These are phyloP conservation scores for Stramonita haemastoma DNA, from an alignment of 2,888 invertebrate species.

Conservation along the genomic window DNA sequence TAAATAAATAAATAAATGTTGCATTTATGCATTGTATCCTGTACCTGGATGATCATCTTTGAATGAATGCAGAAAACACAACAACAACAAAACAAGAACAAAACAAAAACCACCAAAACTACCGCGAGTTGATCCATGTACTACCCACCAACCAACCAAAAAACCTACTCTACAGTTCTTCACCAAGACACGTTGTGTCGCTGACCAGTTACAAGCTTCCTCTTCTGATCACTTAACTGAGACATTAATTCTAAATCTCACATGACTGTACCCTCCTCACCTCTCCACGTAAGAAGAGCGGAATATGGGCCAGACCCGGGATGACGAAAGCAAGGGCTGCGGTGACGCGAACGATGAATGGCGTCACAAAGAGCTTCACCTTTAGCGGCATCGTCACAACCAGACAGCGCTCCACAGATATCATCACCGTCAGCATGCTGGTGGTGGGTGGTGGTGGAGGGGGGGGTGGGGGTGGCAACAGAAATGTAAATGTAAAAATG, in stretches of 20 bases:
- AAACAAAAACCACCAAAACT: too few species aligned
- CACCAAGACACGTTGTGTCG: too few species aligned
- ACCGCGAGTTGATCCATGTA: too few species aligned
- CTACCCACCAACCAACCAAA: too few species aligned
- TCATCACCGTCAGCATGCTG: slow-evolving; percentile 32
- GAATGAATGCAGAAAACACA: too few species aligned
- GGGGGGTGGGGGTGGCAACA: too few species aligned
- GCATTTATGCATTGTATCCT: too few species aligned
- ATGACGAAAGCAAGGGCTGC: slow-evolving; percentile 25
- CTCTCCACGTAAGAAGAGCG: slow-evolving; percentile 25
- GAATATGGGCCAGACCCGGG: slow-evolving; percentile 7
- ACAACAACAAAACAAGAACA: too few species aligned
- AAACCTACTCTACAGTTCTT: too few species aligned
- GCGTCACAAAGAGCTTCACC: not conserved
- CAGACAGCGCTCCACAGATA: slow-evolving; percentile 29
- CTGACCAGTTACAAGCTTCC: not conserved
- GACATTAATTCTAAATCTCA: not conserved
- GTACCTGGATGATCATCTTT: too few species aligned
- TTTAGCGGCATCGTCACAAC: slow-evolving; percentile 23
- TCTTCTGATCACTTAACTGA: not conserved
- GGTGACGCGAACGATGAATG: not conserved
- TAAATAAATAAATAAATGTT: too few species aligned
- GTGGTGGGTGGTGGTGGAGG: not conserved
- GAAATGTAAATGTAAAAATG: too few species aligned
- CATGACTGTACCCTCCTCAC: not conserved